Conservation (phyloP, 2,888 invertebrate genomes). For the Gymnocheta viridis region DNA sequence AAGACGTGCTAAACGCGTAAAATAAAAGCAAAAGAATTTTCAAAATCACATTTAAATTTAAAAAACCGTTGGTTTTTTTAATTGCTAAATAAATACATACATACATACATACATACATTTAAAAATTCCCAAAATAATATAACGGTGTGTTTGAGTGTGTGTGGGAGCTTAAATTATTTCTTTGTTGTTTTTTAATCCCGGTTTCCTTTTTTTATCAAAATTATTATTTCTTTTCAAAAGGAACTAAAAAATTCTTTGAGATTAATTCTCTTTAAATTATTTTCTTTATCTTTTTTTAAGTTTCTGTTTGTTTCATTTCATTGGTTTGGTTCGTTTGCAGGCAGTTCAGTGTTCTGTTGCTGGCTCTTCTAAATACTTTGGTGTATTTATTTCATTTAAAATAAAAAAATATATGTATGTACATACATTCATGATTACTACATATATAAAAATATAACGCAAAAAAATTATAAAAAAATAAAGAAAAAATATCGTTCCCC, state of each 20-base stretch:
- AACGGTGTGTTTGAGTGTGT: conserved; percentile 38
- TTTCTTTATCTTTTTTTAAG: conserved; percentile 33
- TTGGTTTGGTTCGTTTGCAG: conserved; percentile 47
- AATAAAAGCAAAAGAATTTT: conserved; percentile 15
- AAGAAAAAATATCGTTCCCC: conserved; percentile 52
- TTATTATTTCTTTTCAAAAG: not conserved
- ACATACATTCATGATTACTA: not conserved
- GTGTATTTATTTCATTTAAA: conserved; percentile 45
- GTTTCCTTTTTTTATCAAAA: not conserved
- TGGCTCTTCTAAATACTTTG: conserved; percentile 42
- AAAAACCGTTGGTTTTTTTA: conserved; percentile 60
- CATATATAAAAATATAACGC: conserved; percentile 39
- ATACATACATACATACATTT: not conserved
- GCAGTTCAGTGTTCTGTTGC: conserved; percentile 58
- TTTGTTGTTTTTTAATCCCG: not conserved
- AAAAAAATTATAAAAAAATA: conserved; percentile 38
- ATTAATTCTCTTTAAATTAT: conserved; percentile 22
- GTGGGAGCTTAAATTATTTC: not conserved
- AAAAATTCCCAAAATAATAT: conserved; percentile 1
- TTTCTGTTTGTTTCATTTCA: conserved; percentile 28
- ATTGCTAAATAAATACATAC: conserved; percentile 4
- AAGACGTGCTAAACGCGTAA: conserved; percentile 74
- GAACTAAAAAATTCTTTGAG: conserved; percentile 28
- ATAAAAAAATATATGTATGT: conserved; percentile 14
- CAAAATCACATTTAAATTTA: conserved; percentile 39